phyloP scores from a whole-genome alignment of 1,140 invertebrate genomes.

The Drosophila pruinosa region DNA sequence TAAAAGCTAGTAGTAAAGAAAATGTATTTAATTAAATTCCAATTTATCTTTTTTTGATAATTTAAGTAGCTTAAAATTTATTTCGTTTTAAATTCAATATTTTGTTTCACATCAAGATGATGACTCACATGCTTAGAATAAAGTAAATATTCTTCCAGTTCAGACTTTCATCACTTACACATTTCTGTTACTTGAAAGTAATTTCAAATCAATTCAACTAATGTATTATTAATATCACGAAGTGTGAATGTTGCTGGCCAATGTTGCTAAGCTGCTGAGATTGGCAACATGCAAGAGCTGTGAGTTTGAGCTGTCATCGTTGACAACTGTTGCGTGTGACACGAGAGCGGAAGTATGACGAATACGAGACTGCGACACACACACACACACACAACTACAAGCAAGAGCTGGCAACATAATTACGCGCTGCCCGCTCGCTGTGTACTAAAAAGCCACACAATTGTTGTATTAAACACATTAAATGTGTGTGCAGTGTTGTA shows the following conservation, averaged over 20 bases:
- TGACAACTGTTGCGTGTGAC: constrained; percentile 72
- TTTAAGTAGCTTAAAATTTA: too few relatives aligned
- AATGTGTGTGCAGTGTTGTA: constrained; percentile 24
- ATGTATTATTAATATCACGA: background rate
- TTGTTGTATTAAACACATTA: constrained; percentile 68
- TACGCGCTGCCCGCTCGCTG: constrained; percentile 27
- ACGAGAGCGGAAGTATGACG: background rate
- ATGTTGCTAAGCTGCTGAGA: constrained; percentile 41
- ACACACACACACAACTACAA: background rate
- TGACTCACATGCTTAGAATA: too few relatives aligned
- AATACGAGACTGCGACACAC: constrained; percentile 3
- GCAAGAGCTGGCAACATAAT: constrained; percentile 36
- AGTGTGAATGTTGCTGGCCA: background rate
- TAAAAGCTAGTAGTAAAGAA: too few relatives aligned
- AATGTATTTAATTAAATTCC: background rate
- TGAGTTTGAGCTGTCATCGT: constrained; percentile 17
- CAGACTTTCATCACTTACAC: too few relatives aligned
- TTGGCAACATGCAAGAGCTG: constrained; percentile 46
- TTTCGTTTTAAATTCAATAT: too few relatives aligned
- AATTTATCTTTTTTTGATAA: too few relatives aligned
- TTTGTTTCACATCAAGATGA: too few relatives aligned
- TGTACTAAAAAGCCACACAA: constrained; percentile 77
- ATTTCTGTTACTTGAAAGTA: background rate
- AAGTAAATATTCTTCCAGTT: too few relatives aligned
- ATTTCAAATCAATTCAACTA: background rate